These are phyloP conservation scores for Drosophila parvula DNA, from an alignment of 1,140 invertebrate species.

Conservation along the genomic window DNA sequence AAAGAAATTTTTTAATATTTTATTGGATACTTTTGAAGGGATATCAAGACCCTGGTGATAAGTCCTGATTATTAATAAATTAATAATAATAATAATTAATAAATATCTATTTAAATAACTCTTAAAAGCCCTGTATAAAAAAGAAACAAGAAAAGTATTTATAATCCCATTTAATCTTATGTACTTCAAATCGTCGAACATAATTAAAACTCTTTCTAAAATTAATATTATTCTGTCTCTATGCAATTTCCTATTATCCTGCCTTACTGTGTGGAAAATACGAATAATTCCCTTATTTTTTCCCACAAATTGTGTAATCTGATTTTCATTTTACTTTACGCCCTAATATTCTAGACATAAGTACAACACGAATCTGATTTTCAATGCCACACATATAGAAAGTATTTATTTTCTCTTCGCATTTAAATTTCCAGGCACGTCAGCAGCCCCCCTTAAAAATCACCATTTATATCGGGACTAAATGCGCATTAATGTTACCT, in stretches of 20 bases:
- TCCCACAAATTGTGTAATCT: slow-evolving; percentile 10
- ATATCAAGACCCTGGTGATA: too few relatives aligned
- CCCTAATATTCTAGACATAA: slow-evolving; percentile 15
- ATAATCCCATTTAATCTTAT: too few relatives aligned
- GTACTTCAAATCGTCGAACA: too few relatives aligned
- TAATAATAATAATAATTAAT: too few relatives aligned
- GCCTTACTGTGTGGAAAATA: not conserved
- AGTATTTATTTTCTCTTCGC: slow-evolving; percentile 19
- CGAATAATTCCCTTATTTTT: not conserved
- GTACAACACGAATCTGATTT: slow-evolving; percentile 31
- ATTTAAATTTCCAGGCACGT: slow-evolving; percentile 52
- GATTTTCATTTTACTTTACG: not conserved
- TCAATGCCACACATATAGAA: slow-evolving; percentile 13
- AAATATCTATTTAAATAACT: too few relatives aligned
- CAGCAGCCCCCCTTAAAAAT: slow-evolving; percentile 22
- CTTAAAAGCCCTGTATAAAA: not conserved
- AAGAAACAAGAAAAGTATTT: too few relatives aligned
- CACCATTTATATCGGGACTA: slow-evolving; percentile 1
- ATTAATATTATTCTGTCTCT: too few relatives aligned
- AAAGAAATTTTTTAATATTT: too few relatives aligned
- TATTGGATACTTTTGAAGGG: too few relatives aligned
- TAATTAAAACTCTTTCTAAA: too few relatives aligned
- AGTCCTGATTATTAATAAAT: too few relatives aligned
- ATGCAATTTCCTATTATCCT: too few relatives aligned
- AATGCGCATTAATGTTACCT: slow-evolving; percentile 48